phyloP scores from a whole-genome alignment of 2,888 invertebrate species.

The Netelia virgata region DNA sequence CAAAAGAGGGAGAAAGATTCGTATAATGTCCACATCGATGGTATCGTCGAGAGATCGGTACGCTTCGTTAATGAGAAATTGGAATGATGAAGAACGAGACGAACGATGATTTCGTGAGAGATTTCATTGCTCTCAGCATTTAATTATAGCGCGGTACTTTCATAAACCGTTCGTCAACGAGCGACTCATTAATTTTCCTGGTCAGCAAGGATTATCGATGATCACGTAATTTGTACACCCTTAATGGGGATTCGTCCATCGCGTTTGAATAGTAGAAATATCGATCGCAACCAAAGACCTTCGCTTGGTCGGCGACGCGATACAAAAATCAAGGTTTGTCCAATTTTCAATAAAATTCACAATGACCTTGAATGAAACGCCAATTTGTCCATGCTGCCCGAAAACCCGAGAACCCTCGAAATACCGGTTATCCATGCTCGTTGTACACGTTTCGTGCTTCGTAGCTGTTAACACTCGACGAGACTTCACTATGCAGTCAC shows the following conservation, averaged over 20 bases:
- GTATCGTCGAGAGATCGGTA: not conserved
- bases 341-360: too few species aligned
- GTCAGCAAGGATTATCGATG: constrained; percentile 32
- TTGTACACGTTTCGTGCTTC: constrained; percentile 8
- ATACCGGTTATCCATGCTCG: constrained; percentile 18
- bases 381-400: too few species aligned
- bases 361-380: constrained; percentile 37
- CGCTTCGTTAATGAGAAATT: constrained; percentile 27
- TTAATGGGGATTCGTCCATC: too few species aligned
- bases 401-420: not conserved
- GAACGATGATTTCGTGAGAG: not conserved
- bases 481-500: constrained; percentile 59
- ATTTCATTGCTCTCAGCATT: constrained; percentile 33
- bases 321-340: too few species aligned
- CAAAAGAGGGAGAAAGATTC: constrained; percentile 8
- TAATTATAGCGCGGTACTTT: constrained; percentile 36
- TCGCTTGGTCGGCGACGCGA: not conserved
- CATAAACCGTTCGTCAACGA: constrained; percentile 2
- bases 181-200: constrained; percentile 14
- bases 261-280: not conserved
- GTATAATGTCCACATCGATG: constrained; percentile 1
- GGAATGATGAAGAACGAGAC: not conserved
- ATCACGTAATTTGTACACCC: not conserved
- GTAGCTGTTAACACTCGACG: constrained; percentile 16
- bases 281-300: not conserved